These are phyloP conservation scores for Colletes latitarsis DNA, from an alignment of 1,140 invertebrate species.

Conservation along the genomic window DNA sequence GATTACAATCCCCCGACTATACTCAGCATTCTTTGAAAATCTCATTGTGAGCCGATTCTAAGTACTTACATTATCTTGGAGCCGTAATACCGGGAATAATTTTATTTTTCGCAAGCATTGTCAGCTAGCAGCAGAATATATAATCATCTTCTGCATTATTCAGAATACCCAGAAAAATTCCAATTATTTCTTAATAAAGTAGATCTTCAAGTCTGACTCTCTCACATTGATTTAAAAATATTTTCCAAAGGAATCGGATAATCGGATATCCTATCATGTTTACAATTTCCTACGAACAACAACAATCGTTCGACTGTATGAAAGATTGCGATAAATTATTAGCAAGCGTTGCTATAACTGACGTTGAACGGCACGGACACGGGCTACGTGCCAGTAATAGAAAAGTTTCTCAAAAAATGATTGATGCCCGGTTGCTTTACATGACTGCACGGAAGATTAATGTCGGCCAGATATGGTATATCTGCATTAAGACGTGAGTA, in stretches of 20 bases:
- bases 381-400: not conserved
- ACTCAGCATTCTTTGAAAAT: not conserved
- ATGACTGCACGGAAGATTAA: constrained; percentile 3
- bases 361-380: not conserved
- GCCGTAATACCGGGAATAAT: not conserved
- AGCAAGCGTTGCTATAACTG: not conserved
- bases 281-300: too few species aligned
- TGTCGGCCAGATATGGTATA: not conserved
- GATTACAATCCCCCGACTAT: not conserved
- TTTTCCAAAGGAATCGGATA: too few species aligned
- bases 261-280: too few species aligned
- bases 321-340: too few species aligned
- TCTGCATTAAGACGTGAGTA: constrained; percentile 23
- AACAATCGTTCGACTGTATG: too few species aligned
- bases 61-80: not conserved
- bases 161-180: too few species aligned
- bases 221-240: too few species aligned
- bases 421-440: not conserved
- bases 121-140: too few species aligned
- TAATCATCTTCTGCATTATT: too few species aligned
- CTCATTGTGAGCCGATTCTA: not conserved
- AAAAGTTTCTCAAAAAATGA: constrained; percentile 21
- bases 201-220: too few species aligned
- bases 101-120: not conserved
- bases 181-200: too few species aligned